These are phyloP conservation scores for Agonopterix subpropinquella DNA, from an alignment of 2,888 invertebrate species.

Conservation along the genomic window DNA sequence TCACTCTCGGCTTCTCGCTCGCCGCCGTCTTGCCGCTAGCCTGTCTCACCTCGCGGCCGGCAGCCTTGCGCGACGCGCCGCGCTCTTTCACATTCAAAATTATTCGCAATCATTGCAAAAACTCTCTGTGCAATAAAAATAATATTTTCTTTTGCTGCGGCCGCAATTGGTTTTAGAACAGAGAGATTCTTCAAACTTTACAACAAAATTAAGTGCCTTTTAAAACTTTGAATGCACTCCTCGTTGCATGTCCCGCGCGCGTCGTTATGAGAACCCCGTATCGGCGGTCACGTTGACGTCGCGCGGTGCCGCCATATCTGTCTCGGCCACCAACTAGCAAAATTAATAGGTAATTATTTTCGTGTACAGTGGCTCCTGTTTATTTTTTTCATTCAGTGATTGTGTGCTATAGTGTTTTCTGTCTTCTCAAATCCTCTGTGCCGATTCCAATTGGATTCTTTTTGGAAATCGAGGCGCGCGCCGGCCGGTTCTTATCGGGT, in stretches of 20 bases:
- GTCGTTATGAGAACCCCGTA: slow-evolving; percentile 87
- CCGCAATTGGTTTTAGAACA: slow-evolving; percentile 55
- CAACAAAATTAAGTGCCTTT: slow-evolving; percentile 56
- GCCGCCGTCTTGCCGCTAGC: slow-evolving; percentile 73
- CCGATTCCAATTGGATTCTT: slow-evolving; percentile 64
- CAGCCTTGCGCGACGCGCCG: slow-evolving; percentile 76
- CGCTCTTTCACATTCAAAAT: slow-evolving; percentile 75
- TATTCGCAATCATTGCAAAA: slow-evolving; percentile 75
- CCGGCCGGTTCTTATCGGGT: slow-evolving; percentile 76
- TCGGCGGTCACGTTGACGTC: slow-evolving; percentile 81
- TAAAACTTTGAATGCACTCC: slow-evolving; percentile 75
- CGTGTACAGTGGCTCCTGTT: slow-evolving; percentile 61
- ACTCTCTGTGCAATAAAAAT: slow-evolving; percentile 73
- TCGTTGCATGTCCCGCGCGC: slow-evolving; percentile 84
- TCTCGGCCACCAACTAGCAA: slow-evolving; percentile 77
- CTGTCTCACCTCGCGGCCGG: slow-evolving; percentile 76
- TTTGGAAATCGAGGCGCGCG: slow-evolving; percentile 67
- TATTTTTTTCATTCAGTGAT: slow-evolving; percentile 48
- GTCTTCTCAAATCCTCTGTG: slow-evolving; percentile 42
- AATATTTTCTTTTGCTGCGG: slow-evolving; percentile 52
- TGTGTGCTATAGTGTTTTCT: slow-evolving; percentile 56
- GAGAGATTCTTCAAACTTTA: slow-evolving; percentile 55
- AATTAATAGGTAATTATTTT: slow-evolving; percentile 77
- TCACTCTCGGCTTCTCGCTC: slow-evolving; percentile 72
- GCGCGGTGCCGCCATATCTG: slow-evolving; percentile 82